Evolutionary conservation across 2,797 vertebrate species (phyloP).

Genomic region (Vireo griseus): DNA sequence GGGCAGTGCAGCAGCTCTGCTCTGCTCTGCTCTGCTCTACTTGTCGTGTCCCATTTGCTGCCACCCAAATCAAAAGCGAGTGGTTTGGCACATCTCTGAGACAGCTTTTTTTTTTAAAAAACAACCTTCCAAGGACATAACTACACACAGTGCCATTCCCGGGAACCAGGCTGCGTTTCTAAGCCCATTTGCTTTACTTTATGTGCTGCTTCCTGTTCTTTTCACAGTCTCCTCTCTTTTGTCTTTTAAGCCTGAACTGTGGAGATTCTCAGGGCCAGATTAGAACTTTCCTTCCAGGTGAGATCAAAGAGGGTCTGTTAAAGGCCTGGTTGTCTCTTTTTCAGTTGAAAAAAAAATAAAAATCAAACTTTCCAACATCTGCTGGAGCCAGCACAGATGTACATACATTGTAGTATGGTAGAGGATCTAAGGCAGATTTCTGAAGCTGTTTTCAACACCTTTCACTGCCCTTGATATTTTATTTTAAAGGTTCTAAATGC

Average conservation of each 20-base stretch:
- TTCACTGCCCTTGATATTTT: neutral
- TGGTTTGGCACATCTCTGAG: neutral
- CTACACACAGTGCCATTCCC: neutral
- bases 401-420: neutral
- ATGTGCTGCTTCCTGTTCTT: conserved; percentile 49
- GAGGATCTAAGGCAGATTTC: neutral
- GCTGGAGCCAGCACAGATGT: neutral
- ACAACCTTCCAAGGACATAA: conserved; percentile 17
- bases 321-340: conserved; percentile 10
- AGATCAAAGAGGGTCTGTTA: conserved; percentile 68
- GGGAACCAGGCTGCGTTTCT: conserved; percentile 9
- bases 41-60: neutral
- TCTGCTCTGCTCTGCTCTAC: neutral
- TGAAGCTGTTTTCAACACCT: neutral
- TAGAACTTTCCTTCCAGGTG: conserved; percentile 48
- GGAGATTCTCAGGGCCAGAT: conserved; percentile 46
- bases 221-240: conserved; percentile 42
- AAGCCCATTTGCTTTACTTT: conserved; percentile 45
- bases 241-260: conserved; percentile 58
- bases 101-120: neutral
- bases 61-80: conserved; percentile 18
- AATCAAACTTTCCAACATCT: conserved; percentile 45
- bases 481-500: neutral
- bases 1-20: neutral
- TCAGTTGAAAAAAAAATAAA: neutral